These are phyloP conservation scores for Ecliptopera silaceata DNA, from an alignment of 2,888 invertebrate genomes.

Conservation along the genomic window DNA sequence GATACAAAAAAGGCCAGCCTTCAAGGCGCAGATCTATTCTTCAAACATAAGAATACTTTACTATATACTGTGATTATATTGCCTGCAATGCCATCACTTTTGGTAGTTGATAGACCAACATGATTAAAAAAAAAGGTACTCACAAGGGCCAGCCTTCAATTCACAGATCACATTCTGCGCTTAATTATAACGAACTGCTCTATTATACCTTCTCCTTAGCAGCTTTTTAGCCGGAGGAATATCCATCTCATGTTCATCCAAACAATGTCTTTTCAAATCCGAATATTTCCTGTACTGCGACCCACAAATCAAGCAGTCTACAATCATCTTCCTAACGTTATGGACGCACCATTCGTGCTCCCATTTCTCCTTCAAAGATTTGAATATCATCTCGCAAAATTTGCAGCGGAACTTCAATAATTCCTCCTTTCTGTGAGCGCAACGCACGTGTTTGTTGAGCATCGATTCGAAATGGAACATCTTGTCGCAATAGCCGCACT, in stretches of 20 bases:
- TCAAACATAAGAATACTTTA: too few relatives aligned
- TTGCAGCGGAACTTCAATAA: conserved; percentile 57
- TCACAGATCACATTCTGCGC: too few relatives aligned
- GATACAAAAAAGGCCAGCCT: background rate
- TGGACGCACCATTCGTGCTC: conserved; percentile 76
- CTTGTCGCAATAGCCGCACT: conserved; percentile 61
- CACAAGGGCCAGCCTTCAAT: conserved; percentile 2
- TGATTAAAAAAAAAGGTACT: background rate
- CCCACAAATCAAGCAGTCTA: conserved; percentile 68
- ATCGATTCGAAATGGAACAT: conserved; percentile 71
- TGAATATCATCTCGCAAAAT: conserved; percentile 60
- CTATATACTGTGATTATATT: too few relatives aligned
- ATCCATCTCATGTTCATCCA: conserved; percentile 49
- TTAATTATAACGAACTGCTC: too few relatives aligned
- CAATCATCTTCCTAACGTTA: conserved; percentile 68
- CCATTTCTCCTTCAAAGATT: conserved; percentile 71
- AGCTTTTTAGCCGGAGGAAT: conserved; percentile 61
- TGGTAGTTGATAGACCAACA: too few relatives aligned
- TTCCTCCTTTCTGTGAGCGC: conserved; percentile 54
- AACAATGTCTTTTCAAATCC: conserved; percentile 66
- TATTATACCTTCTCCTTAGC: background rate
- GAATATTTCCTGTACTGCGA: conserved; percentile 72
- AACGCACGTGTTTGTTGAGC: conserved; percentile 70
- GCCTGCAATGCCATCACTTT: too few relatives aligned
- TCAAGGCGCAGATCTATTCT: conserved; percentile 8